Evolutionary conservation across 2,888 invertebrate genomes (phyloP).

Genomic region (Artemia sinica): DNA sequence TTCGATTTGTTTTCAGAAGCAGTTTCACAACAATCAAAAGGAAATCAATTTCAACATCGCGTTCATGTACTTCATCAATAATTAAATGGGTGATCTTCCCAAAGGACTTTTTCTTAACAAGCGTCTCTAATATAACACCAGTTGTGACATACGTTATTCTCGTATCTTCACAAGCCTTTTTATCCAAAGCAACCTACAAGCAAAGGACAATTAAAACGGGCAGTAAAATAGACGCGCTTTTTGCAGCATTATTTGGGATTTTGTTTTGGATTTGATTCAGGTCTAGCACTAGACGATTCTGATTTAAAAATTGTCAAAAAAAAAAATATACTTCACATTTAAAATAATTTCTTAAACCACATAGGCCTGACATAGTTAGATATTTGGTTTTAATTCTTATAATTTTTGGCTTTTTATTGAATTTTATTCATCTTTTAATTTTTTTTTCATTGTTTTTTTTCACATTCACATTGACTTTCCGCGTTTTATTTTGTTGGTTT

Average conservation of each 20-base stretch:
- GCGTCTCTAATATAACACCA: slow-evolving; percentile 63
- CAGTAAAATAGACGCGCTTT: slow-evolving; percentile 15
- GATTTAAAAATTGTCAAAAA: no score
- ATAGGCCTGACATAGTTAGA: no score
- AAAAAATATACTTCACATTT: no score
- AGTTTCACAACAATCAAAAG: slow-evolving; percentile 61
- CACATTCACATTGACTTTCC: no score
- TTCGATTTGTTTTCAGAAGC: slow-evolving; percentile 48
- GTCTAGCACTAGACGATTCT: no score
- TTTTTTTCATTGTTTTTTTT: no score
- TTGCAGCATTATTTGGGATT: not conserved
- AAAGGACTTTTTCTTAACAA: slow-evolving; percentile 43
- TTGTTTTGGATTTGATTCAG: not conserved
- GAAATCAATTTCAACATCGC: slow-evolving; percentile 82
- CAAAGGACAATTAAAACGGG: slow-evolving; percentile 18
- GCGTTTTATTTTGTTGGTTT: no score
- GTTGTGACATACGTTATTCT: slow-evolving; percentile 71
- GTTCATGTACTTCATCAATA: slow-evolving; percentile 83
- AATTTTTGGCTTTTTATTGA: no score
- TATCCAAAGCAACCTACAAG: slow-evolving; percentile 49
- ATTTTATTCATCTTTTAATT: no score
- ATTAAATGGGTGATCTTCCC: slow-evolving; percentile 37
- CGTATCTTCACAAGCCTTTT: slow-evolving; percentile 44
- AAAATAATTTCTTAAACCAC: no score
- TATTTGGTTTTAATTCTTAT: no score